Conservation (phyloP, 2,888 invertebrate genomes). For the Caradrina kadenii region DNA sequence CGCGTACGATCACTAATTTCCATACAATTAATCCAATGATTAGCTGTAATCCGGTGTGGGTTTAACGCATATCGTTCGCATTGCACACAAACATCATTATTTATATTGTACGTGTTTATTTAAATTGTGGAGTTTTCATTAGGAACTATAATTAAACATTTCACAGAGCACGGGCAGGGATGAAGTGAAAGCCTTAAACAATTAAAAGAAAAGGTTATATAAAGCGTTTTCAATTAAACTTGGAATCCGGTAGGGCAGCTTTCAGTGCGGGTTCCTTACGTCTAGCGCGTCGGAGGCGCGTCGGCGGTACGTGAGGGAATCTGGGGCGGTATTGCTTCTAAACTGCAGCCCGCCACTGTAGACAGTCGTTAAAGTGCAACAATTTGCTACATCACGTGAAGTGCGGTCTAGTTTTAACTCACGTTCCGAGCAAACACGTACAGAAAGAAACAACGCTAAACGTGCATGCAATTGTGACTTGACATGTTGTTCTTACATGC, state of each 20-base stretch:
- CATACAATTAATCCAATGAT: conserved; percentile 87
- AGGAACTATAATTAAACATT: conserved; percentile 72
- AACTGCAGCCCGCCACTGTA: conserved; percentile 71
- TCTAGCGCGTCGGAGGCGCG: conserved; percentile 63
- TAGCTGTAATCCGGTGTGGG: conserved; percentile 80
- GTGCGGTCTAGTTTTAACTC: conserved; percentile 69
- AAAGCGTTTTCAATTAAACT: conserved; percentile 88
- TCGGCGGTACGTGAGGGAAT: conserved; percentile 77
- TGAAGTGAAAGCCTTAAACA: conserved; percentile 74
- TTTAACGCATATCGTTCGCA: conserved; percentile 74
- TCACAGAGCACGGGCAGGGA: conserved; percentile 64
- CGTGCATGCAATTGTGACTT: conserved; percentile 41
- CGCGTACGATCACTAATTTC: conserved; percentile 83
- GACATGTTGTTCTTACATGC: conserved; percentile 43
- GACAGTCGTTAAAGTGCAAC: conserved; percentile 83
- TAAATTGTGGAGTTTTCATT: conserved; percentile 67
- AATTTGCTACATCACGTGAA: conserved; percentile 77
- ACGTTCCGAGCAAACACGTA: conserved; percentile 61
- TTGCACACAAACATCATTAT: conserved; percentile 68
- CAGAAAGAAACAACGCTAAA: conserved; percentile 61
- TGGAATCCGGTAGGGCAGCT: conserved; percentile 81
- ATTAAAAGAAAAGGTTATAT: conserved; percentile 85
- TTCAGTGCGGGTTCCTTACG: conserved; percentile 76
- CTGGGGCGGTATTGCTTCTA: conserved; percentile 76
- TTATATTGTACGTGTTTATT: conserved; percentile 65